These are phyloP conservation scores for Camponotus vicinus DNA, from an alignment of 1,140 invertebrate species.

Conservation along the genomic window DNA sequence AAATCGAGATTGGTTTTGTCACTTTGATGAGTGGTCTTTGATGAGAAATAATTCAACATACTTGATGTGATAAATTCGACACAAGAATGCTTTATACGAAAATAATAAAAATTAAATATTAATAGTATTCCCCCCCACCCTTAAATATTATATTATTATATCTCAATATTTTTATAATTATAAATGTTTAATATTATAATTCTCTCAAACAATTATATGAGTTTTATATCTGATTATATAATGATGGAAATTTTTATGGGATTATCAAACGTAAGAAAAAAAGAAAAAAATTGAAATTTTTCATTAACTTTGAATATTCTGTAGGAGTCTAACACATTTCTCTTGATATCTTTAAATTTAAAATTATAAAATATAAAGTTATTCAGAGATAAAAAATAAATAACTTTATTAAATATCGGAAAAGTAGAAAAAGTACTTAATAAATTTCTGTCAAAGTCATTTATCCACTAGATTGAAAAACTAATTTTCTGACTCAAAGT, in stretches of 20 bases:
- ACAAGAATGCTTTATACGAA: not conserved
- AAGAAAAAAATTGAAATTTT: not conserved
- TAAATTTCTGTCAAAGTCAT: not conserved
- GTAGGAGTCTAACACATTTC: not conserved
- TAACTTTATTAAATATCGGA: slow-evolving; percentile 9
- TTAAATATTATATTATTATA: not conserved
- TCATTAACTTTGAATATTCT: not conserved
- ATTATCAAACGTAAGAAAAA: not conserved
- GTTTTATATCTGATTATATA: not conserved
- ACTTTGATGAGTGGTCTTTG: not conserved
- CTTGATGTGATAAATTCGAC: not conserved
- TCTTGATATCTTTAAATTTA: not conserved
- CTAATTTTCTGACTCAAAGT: not conserved
- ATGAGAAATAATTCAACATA: not conserved
- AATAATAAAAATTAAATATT: not conserved
- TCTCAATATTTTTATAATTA: not conserved
- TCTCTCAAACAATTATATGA: not conserved
- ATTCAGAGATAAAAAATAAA: not conserved
- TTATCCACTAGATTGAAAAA: slow-evolving; percentile 4
- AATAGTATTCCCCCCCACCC: not conserved
- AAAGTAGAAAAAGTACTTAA: not conserved
- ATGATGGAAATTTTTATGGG: not conserved
- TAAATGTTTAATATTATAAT: slow-evolving; percentile 18
- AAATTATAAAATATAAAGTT: not conserved
- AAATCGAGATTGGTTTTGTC: slow-evolving; percentile 16